Evolutionary conservation across 1,140 invertebrate species (phyloP).

Genomic region (Bombus affinis): DNA sequence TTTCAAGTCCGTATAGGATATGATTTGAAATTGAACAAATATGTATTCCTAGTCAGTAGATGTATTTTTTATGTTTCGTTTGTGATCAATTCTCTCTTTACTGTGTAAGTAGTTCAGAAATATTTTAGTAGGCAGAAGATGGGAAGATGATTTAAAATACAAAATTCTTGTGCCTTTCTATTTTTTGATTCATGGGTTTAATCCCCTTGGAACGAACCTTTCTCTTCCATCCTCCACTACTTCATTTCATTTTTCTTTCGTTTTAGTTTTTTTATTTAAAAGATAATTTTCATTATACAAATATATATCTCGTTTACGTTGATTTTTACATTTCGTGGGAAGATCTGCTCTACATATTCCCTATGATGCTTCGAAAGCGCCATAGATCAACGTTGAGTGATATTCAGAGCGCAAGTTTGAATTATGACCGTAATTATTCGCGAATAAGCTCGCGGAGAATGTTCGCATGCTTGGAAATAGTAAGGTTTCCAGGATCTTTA

Average conservation of each 20-base stretch:
- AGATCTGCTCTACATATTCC: background rate
- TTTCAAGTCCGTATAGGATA: background rate
- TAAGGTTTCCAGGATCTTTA: constrained; percentile 1
- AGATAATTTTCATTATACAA: background rate
- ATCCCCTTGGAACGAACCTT: too few relatives aligned
- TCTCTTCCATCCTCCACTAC: too few relatives aligned
- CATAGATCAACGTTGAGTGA: constrained; percentile 16
- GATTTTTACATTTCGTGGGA: background rate
- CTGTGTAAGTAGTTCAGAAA: too few relatives aligned
- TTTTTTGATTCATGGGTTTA: too few relatives aligned
- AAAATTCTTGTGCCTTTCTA: too few relatives aligned
- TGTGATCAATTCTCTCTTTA: too few relatives aligned
- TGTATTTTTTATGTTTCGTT: too few relatives aligned
- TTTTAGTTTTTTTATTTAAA: background rate
- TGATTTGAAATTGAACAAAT: too few relatives aligned
- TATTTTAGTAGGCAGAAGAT: too few relatives aligned
- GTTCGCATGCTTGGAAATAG: constrained; percentile 5
- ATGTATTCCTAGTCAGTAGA: too few relatives aligned
- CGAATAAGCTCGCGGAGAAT: background rate
- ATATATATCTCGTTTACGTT: too few relatives aligned
- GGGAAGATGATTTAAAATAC: too few relatives aligned
- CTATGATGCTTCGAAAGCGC: background rate
- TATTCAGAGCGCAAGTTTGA: constrained; percentile 4
- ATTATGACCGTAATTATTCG: constrained; percentile 11
- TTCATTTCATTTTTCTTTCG: background rate